Evolutionary conservation across 1,140 invertebrate species (phyloP), one percentile per base, ranked within the genome.

Genomic region (Pogonus chalceus): DNA sequence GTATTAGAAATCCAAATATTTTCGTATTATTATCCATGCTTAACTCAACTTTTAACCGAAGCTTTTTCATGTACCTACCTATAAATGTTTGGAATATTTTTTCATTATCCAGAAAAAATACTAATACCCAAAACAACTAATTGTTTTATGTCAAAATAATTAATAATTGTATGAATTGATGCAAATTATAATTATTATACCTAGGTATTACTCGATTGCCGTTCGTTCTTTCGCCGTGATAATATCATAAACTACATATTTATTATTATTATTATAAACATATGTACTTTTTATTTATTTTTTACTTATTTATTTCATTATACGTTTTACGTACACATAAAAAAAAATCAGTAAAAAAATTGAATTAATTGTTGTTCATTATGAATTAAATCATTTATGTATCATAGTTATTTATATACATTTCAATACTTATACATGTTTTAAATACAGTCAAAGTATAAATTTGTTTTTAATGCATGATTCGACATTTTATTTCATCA

Each of bases 41-140:
- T 43, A n/a, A 43, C 37, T 43, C 37, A n/a, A n/a, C n/a, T n/a
- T 43, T 43, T 43, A 43, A 43, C 18, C 37, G 18, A 12, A 18
- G 37, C 37, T 43, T 43, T 43, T 43, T 43, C 37, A 43, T 43
- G 37, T 43, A 43, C 37, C 37, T 43, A 43, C 37, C 37, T 43
- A 43, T 43, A 9, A 43, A 43, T 43, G 37, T 43, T 43, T 43
- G 37, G 37, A 43, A 12, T 43, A 12, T 43, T 43, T 43, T 43
- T 43, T 12, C 18, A 43, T 43, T 43, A 43, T 12, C 9, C 9
- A 43, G 18, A 43, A 43, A 31, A 4, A 43, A 43, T 43, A n/a
- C n/a, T n/a, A n/a, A n/a, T n/a, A n/a, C n/a, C n/a, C n/a, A n/a
- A n/a, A n/a, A n/a, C n/a, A n/a, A n/a, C n/a, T n/a, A 43, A 43